Percentiles rank a stretch among this genome's conserved stretches.
Evolutionary conservation across 2,797 vertebrate genomes (phyloP).

Genomic region (Mormyrus proboscirostris): DNA sequence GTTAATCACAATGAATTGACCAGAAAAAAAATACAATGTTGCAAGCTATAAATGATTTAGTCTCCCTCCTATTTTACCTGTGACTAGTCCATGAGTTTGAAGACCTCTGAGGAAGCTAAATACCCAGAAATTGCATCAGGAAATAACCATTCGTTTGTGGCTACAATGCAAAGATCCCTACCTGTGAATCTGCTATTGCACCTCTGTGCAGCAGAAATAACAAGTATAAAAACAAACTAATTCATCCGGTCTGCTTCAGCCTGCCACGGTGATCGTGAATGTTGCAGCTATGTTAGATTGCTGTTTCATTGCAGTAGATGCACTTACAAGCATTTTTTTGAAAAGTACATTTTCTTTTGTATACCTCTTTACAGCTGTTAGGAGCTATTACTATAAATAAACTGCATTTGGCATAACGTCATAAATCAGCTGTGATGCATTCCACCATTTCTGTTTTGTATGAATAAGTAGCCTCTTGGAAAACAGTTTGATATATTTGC

Average conservation of each 20-base stretch:
- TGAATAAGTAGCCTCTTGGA: background rate
- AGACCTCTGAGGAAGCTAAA: background rate
- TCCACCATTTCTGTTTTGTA: background rate
- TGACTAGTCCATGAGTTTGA: background rate
- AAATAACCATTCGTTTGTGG: background rate
- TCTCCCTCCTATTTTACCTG: background rate
- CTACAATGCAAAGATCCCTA: background rate
- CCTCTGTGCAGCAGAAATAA: background rate
- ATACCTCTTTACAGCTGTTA: background rate
- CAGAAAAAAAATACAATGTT: background rate
- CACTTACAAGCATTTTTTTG: background rate
- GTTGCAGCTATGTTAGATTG: background rate
- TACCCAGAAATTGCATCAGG: background rate
- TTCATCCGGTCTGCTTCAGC: background rate
- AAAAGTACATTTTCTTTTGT: background rate
- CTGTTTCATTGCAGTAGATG: background rate
- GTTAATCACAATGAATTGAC: background rate
- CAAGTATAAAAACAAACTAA: background rate
- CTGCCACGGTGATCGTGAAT: background rate
- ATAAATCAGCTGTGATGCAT: background rate
- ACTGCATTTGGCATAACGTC: background rate
- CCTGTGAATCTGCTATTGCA: background rate
- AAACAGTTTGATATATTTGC: background rate
- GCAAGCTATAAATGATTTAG: background rate
- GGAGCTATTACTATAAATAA: slow-evolving; percentile 3